Evolutionary conservation across 2,113 vertebrate species (phyloP).

Genomic region (Neogale vison): DNA sequence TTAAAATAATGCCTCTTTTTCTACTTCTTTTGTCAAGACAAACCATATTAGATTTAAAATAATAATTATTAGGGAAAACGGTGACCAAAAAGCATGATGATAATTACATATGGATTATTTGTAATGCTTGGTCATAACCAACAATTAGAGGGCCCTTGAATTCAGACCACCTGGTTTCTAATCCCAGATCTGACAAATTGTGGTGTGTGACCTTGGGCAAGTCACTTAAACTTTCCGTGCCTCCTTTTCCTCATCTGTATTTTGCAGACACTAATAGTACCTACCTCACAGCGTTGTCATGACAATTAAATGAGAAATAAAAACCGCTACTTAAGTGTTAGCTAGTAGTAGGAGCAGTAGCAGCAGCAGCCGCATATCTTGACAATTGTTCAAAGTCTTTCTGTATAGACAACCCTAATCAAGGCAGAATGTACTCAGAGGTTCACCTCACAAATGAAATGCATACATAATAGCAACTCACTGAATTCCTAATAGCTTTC

Average conservation of each 20-base stretch:
- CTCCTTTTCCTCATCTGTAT: background rate
- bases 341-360: background rate
- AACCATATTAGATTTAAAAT: conserved; percentile 1
- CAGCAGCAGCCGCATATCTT: background rate
- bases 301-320: background rate
- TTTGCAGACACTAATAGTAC: background rate
- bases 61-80: background rate
- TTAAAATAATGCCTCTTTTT: background rate
- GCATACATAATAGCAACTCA: background rate
- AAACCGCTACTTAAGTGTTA: background rate
- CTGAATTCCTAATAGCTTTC: background rate
- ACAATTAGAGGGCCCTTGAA: background rate
- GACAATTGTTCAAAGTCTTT: background rate
- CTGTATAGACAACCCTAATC: background rate
- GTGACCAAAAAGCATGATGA: background rate
- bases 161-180: background rate
- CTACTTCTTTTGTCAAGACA: background rate
- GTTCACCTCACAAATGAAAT: background rate
- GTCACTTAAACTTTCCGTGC: background rate
- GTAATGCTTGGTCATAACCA: background rate
- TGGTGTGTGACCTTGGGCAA: background rate
- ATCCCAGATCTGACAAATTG: background rate
- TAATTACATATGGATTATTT: background rate
- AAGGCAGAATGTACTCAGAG: background rate
- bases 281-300: background rate